Evolutionary conservation across 2,888 invertebrate genomes (phyloP).

Genomic region (Argynnis bischoffii): DNA sequence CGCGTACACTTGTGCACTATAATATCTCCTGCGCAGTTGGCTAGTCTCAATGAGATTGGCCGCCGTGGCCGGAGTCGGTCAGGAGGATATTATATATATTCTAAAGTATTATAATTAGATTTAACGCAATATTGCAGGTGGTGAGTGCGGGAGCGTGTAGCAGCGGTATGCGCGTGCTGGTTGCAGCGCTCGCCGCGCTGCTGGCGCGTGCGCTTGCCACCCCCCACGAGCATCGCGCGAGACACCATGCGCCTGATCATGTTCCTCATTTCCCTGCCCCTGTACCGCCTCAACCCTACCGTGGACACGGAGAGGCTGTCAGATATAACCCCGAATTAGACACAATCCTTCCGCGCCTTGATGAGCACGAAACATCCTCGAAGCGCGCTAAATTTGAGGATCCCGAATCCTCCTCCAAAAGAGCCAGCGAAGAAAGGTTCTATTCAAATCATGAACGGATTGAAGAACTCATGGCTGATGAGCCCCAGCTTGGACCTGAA

Average conservation of each 20-base stretch:
- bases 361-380: conserved; percentile 73
- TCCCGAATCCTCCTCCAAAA: conserved; percentile 68
- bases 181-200: conserved; percentile 76
- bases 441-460: conserved; percentile 71
- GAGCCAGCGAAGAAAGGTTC: conserved; percentile 69
- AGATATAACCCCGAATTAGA: conserved; percentile 80
- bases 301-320: conserved; percentile 81
- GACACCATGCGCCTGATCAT: conserved; percentile 77
- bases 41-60: too few relatives aligned
- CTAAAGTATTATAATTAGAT: background rate
- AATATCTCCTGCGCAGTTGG: too few relatives aligned
- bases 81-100: too few relatives aligned
- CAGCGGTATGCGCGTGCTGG: conserved; percentile 79
- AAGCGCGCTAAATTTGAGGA: conserved; percentile 65
- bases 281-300: conserved; percentile 73
- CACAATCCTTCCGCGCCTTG: conserved; percentile 73
- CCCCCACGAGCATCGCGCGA: conserved; percentile 78
- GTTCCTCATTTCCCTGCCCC: conserved; percentile 66
- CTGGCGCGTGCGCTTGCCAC: conserved; percentile 74
- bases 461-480: conserved; percentile 69
- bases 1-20: too few relatives aligned
- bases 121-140: conserved; percentile 60
- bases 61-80: too few relatives aligned
- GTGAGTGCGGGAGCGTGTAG: conserved; percentile 68
- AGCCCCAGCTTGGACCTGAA: conserved; percentile 73